Conservation (phyloP, 2,888 invertebrate genomes). For the Hylaea fasciaria region DNA sequence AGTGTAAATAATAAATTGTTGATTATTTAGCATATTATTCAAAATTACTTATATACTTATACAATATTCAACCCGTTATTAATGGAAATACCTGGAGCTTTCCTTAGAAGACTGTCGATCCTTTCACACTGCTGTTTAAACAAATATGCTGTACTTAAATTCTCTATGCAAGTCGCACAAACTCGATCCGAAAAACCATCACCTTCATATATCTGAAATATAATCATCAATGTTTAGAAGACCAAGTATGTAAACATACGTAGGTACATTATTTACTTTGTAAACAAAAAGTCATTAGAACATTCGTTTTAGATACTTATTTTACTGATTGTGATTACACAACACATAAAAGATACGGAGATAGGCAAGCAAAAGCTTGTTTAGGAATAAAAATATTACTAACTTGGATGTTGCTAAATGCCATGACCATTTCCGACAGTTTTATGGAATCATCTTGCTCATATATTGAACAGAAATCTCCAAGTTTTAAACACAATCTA, state of each 20-base stretch:
- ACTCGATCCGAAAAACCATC: constrained; percentile 78
- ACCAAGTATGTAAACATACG: too few relatives aligned
- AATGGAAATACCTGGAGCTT: constrained; percentile 63
- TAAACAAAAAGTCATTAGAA: too few relatives aligned
- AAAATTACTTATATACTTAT: neutral
- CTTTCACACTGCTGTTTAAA: constrained; percentile 79
- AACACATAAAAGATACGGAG: too few relatives aligned
- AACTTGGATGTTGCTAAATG: constrained; percentile 71
- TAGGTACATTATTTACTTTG: too few relatives aligned
- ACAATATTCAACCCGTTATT: neutral
- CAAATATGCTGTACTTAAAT: constrained; percentile 76
- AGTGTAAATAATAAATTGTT: too few relatives aligned
- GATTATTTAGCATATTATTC: neutral
- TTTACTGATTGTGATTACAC: too few relatives aligned
- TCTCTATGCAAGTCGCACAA: constrained; percentile 77
- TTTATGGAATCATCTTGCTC: constrained; percentile 78
- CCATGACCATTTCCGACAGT: constrained; percentile 81
- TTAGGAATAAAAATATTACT: neutral
- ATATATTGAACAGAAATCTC: constrained; percentile 80
- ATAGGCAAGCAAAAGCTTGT: neutral
- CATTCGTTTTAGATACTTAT: too few relatives aligned
- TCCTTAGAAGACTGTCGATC: constrained; percentile 66
- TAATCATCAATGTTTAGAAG: neutral
- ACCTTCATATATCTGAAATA: constrained; percentile 70
- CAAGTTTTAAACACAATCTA: constrained; percentile 76